These are phyloP conservation scores for Neopelma chrysocephalum DNA, from an alignment of 2,797 vertebrate species.

Conservation along the genomic window DNA sequence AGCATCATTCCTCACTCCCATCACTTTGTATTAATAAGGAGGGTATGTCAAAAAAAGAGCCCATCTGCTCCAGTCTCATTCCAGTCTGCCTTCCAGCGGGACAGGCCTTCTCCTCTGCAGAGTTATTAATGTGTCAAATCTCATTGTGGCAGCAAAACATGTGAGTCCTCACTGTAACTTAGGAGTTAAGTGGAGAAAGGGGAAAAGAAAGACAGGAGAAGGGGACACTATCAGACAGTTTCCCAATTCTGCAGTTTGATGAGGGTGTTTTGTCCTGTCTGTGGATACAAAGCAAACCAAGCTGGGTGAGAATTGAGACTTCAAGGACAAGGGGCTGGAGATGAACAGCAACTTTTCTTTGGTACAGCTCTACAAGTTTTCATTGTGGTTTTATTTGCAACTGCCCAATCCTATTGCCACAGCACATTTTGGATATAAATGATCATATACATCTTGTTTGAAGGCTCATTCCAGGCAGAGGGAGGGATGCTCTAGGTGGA, in stretches of 20 bases:
- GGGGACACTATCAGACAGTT: neutral
- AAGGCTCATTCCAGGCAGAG: neutral
- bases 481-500: neutral
- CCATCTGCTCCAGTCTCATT: conserved; percentile 13
- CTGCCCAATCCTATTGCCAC: neutral
- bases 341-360: neutral
- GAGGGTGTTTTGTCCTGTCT: neutral
- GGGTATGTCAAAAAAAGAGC: neutral
- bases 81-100: neutral
- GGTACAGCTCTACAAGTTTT: neutral
- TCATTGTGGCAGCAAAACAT: neutral
- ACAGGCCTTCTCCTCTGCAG: neutral
- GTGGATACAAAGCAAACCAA: neutral
- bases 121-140: neutral
- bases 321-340: neutral
- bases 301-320: neutral
- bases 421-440: neutral
- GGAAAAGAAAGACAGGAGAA: neutral
- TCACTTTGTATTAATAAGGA: conserved; percentile 20
- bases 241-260: neutral
- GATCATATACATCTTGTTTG: neutral
- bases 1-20: conserved; percentile 5
- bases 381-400: neutral
- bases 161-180: neutral
- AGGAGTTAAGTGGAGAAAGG: neutral